Evolutionary conservation across 2,113 vertebrate genomes (phyloP).

Genomic region (Atlantisia rogersi): DNA sequence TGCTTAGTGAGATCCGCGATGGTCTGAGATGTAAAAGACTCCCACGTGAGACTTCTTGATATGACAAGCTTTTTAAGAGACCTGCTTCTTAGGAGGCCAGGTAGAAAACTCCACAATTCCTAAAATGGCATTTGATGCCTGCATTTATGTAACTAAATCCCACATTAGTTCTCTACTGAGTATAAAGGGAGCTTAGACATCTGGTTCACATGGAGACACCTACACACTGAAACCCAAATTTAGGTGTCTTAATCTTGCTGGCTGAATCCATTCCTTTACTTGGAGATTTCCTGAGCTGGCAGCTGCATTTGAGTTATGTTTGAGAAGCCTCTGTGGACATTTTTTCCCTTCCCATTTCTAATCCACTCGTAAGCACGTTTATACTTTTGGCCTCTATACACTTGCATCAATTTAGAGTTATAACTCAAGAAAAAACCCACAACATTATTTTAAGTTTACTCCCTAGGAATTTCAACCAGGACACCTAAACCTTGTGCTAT

Average conservation of each 20-base stretch:
- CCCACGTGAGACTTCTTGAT: background rate
- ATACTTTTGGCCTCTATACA: background rate
- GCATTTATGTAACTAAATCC: constrained; percentile 36
- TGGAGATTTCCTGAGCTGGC: constrained; percentile 35
- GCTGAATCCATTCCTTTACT: background rate
- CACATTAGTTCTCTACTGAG: background rate
- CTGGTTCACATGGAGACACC: constrained; percentile 63
- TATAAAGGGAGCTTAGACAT: constrained; percentile 30
- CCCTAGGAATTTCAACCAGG: background rate
- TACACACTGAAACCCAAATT: constrained; percentile 28
- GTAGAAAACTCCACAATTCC: background rate
- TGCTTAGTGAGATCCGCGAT: background rate
- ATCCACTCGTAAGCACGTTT: background rate
- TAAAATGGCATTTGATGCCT: background rate
- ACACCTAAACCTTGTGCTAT: background rate
- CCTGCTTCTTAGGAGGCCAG: background rate
- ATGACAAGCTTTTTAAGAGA: background rate
- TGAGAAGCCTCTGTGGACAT: background rate
- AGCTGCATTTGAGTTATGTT: constrained; percentile 9
- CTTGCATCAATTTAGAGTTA: background rate
- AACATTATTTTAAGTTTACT: background rate
- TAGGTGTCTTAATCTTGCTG: constrained; percentile 42
- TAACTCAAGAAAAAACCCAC: background rate
- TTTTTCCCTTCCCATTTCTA: constrained; percentile 18
- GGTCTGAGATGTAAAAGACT: background rate